Conservation (phyloP, 1,140 invertebrate genomes). For the Sarcophaga peregrina region DNA sequence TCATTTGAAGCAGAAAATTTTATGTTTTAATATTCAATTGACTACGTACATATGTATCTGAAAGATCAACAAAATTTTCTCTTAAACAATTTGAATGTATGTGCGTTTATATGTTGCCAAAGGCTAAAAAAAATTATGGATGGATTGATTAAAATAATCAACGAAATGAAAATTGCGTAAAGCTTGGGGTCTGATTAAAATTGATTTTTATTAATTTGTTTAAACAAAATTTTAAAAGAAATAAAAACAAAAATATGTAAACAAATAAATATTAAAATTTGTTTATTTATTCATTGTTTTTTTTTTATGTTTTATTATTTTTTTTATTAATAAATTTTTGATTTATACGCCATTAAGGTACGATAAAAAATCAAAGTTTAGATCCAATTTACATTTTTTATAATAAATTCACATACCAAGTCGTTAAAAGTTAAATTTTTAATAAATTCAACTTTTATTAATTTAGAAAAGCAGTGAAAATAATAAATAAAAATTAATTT, state of each 20-base stretch:
- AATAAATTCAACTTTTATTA: no score
- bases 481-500: no score
- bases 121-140: no score
- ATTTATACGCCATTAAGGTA: neutral
- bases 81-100: neutral
- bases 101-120: no score
- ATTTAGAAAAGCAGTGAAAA: no score
- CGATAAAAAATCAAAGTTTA: no score
- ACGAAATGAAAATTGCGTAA: neutral
- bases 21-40: no score
- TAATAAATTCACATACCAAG: no score
- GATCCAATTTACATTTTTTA: no score
- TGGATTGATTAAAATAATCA: neutral
- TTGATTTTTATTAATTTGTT: slow-evolving; percentile 17
- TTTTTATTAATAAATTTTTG: neutral
- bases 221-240: neutral
- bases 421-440: no score
- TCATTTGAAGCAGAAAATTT: no score
- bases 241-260: neutral
- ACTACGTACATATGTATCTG: neutral
- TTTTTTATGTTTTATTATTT: neutral
- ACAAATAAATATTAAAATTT: no score
- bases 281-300: neutral
- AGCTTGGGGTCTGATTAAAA: neutral
- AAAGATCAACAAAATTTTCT: slow-evolving; percentile 12